Evolutionary conservation across 2,113 vertebrate genomes (phyloP), one percentile per base, ranked within the genome.

Genomic region (Xenopus tropicalis): DNA sequence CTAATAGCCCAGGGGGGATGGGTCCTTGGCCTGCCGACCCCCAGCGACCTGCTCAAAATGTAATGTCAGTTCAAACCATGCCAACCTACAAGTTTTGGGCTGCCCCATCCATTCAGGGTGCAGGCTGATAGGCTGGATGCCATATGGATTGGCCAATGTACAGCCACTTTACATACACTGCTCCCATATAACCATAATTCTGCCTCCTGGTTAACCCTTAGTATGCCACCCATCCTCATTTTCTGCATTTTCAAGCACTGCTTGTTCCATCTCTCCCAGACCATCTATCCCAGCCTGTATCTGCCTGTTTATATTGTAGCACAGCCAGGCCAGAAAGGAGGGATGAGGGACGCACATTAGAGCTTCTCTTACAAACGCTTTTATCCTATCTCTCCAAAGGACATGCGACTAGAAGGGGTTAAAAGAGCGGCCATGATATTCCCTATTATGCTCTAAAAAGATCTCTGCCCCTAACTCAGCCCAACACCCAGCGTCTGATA

Each of bases 241-340:
- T 13, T 23, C 20, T 59, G n/a, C 21, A 23, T 13, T 24, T 23
- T 24, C 21, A n/a, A n/a, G n/a, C n/a, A 20, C 17, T 21, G 19
- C 54, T 11, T 20, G 29, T 1, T 59, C 57, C 13, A 1, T 59
- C 57, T 24, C 57, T 23, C 7, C 10, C 44, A 11, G 29, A 66
- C 72, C 72, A 37, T 62, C 57, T 74, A 64, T 68, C 57, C 44
- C 24, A 68, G 56, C 64, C 64, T 74, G 64, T 66, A 59, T 74
- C 62, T 59, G 52, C 56, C 71, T 66, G 71, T 64, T 66, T 46
- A 74, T 74, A 54, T 74, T 72, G 62, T 66, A 24, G 56, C 52
- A 61, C 69, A 71, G 69, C 46, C 29, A 43, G 44, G 63, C 63
- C 48, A 66, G 52, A 48, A 46, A 29, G 9, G 6, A 61, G 21